Evolutionary conservation across 1,140 invertebrate species (phyloP).

Genomic region (Drosophila hydei): DNA sequence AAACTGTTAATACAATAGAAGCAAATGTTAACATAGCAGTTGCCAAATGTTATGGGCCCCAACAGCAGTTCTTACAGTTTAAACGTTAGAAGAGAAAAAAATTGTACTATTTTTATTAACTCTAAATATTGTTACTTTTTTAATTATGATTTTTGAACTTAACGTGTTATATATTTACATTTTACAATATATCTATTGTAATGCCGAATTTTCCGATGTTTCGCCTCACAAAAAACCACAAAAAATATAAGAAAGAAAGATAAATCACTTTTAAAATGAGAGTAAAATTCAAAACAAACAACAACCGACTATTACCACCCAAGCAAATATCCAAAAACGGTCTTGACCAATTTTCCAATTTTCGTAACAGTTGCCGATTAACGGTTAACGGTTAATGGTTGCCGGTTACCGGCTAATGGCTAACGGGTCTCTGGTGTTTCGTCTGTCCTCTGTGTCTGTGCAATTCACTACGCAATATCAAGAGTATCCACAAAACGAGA

Average conservation of each 20-base stretch:
- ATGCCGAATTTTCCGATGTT: conserved; percentile 84
- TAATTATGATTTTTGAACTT: conserved; percentile 75
- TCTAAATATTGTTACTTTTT: conserved; percentile 70
- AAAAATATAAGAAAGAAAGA: conserved; percentile 53
- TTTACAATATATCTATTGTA: conserved; percentile 65
- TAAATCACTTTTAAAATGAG: conserved; percentile 27
- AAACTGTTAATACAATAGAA: not conserved
- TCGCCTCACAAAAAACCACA: conserved; percentile 82
- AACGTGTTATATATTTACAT: conserved; percentile 51
- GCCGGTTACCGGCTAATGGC: not conserved
- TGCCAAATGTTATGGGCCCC: conserved; percentile 28
- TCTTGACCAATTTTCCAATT: conserved; percentile 44
- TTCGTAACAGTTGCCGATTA: conserved; percentile 28
- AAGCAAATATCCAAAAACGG: conserved; percentile 62
- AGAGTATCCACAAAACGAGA: conserved; percentile 2
- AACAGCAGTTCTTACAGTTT: conserved; percentile 24
- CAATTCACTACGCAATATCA: not conserved
- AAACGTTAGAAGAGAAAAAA: conserved; percentile 6
- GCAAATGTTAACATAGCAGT: not conserved
- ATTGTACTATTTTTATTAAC: conserved; percentile 41
- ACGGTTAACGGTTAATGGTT: conserved; percentile 4
- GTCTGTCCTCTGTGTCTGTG: conserved; percentile 23
- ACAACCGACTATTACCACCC: conserved; percentile 36
- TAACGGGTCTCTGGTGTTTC: conserved; percentile 39
- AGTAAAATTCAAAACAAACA: conserved; percentile 30